Conservation (phyloP, 2,888 invertebrate genomes). For the Arge pagana region DNA sequence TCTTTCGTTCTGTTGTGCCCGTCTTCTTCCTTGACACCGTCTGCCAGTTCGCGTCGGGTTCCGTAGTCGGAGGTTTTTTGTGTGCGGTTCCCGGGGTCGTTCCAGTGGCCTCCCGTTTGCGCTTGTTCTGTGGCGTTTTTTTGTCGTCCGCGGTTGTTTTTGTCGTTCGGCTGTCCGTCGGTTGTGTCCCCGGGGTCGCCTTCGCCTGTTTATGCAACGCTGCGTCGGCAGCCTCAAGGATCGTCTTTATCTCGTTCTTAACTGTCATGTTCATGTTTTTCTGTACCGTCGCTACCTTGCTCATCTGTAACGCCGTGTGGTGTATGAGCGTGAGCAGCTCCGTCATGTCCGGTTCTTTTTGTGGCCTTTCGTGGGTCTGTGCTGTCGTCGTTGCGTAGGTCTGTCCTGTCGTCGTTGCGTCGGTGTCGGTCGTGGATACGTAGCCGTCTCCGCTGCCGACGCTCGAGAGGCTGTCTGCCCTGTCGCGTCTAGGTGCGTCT, state of each 20-base stretch:
- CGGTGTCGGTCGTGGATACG: not conserved
- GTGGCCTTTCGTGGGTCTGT: no score
- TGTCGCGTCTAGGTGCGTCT: conserved; percentile 9
- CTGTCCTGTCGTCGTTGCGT: not conserved
- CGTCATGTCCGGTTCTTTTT: no score
- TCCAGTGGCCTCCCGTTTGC: conserved; percentile 13
- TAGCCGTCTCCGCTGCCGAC: conserved; percentile 14
- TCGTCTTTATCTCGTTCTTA: conserved; percentile 13
- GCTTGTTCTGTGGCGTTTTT: conserved; percentile 9
- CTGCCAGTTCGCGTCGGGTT: conserved; percentile 14
- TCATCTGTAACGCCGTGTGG: no score
- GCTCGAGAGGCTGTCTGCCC: conserved; percentile 20
- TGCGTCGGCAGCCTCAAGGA: conserved; percentile 13
- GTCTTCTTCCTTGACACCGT: conserved; percentile 7
- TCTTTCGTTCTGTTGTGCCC: not conserved
- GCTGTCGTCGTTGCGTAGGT: no score
- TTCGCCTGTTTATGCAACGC: not conserved
- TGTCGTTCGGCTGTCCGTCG: no score
- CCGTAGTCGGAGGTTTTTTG: conserved; percentile 15
- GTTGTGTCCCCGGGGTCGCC: not conserved
- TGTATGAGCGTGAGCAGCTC: no score
- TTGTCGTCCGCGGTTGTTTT: no score
- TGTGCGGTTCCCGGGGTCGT: conserved; percentile 20
- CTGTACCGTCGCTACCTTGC: not conserved
- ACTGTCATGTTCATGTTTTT: conserved; percentile 17